These are phyloP conservation scores for Trematomus loennbergii DNA, from an alignment of 2,113 vertebrate genomes.

Conservation along the genomic window DNA sequence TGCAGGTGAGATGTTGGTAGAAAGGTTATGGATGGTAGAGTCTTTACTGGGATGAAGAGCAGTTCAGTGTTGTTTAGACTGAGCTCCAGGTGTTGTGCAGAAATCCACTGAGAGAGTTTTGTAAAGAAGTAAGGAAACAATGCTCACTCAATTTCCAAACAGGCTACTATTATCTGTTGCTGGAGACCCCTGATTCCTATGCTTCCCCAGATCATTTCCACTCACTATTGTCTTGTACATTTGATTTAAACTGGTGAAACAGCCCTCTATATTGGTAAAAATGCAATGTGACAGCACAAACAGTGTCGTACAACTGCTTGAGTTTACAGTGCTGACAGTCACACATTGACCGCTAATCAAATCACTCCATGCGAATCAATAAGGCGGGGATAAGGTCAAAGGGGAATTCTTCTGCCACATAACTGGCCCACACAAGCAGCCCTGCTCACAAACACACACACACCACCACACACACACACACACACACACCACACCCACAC, in stretches of 20 bases:
- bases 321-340: conserved; percentile 47
- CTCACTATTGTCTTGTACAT: neutral
- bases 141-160: neutral
- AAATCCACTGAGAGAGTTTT: neutral
- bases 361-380: conserved; percentile 67
- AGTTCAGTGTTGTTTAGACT: no score
- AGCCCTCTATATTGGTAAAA: neutral
- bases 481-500: conserved; percentile 22
- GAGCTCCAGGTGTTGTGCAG: no score
- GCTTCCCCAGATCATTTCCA: neutral
- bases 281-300: conserved; percentile 10
- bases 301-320: neutral
- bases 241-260: neutral
- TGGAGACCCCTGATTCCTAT: neutral
- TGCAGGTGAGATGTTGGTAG: no score
- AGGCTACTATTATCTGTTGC: neutral
- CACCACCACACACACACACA: conserved; percentile 24
- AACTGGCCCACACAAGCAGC: conserved; percentile 52
- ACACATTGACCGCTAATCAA: conserved; percentile 53
- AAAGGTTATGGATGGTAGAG: no score
- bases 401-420: conserved; percentile 55
- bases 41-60: no score
- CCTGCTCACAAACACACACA: conserved; percentile 13
- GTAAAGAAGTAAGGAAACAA: neutral
- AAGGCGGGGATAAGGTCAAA: conserved; percentile 50